Evolutionary conservation across 2,113 vertebrate genomes (phyloP).

Genomic region (Manacus vitellinus): DNA sequence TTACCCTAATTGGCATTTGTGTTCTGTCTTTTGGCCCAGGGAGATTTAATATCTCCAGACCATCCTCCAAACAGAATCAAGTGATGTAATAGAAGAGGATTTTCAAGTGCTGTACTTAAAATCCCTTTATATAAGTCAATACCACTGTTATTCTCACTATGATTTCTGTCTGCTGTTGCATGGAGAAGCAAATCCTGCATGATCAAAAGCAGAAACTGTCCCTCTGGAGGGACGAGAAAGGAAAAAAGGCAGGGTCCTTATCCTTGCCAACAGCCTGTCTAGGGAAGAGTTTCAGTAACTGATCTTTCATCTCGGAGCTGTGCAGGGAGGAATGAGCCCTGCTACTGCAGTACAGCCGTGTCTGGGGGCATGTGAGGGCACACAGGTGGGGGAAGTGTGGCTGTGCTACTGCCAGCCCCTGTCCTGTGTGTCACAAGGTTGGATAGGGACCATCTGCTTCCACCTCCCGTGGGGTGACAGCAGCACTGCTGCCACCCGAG

Average conservation of each 20-base stretch:
- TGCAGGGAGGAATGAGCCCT: neutral
- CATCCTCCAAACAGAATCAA: neutral
- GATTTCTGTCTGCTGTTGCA: neutral
- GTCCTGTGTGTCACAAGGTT: accelerated
- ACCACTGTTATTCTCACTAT: neutral
- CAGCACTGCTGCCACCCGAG: neutral
- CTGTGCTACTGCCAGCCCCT: neutral
- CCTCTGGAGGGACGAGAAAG: neutral
- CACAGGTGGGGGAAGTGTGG: neutral
- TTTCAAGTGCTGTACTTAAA: slow-evolving; percentile 15
- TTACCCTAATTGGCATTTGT: neutral
- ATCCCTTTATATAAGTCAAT: neutral
- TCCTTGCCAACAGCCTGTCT: neutral
- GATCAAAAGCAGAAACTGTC: neutral
- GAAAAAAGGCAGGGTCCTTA: neutral
- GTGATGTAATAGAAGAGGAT: neutral
- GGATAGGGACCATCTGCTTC: neutral
- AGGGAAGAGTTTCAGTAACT: neutral
- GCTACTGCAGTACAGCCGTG: accelerated
- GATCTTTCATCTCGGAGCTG: neutral
- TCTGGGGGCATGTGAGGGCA: neutral
- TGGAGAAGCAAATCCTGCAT: neutral
- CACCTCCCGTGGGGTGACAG: neutral
- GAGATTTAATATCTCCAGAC: neutral
- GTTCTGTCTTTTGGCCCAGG: neutral